phyloP scores from a whole-genome alignment of 1,140 invertebrate genomes.

The Halictus rubicundus region DNA sequence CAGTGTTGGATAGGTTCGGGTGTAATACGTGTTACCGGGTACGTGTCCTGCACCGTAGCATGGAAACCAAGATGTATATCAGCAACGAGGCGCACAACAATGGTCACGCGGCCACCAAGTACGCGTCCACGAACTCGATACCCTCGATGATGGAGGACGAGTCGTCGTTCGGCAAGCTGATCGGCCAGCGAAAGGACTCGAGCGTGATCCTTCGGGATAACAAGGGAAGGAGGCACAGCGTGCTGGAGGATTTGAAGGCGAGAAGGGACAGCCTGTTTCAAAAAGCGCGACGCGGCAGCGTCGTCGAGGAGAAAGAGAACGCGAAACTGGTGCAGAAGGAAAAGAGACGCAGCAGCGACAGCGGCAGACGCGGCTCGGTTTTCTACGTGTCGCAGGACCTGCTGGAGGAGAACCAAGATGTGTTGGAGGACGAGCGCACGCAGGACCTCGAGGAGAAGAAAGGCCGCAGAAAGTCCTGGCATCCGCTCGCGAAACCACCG shows the following conservation, averaged over 20 bases:
- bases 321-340: conserved; percentile 53
- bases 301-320: conserved; percentile 75
- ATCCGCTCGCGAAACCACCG: conserved; percentile 81
- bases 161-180: conserved; percentile 46
- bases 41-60: conserved; percentile 48
- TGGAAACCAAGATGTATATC: conserved; percentile 77
- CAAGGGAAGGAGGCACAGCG: conserved; percentile 71
- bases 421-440: conserved; percentile 67
- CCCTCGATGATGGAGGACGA: conserved; percentile 73
- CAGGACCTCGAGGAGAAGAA: conserved; percentile 80
- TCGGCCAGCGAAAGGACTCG: conserved; percentile 36
- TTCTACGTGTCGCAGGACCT: conserved; percentile 74
- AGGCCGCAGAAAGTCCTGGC: conserved; percentile 85
- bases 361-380: conserved; percentile 63
- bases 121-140: conserved; percentile 78
- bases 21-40: neutral
- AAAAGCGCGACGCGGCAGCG: conserved; percentile 71
- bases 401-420: conserved; percentile 75
- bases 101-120: conserved; percentile 66
- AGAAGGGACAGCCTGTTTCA: conserved; percentile 75
- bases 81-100: conserved; percentile 64
- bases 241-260: conserved; percentile 76
- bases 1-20: neutral
- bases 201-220: conserved; percentile 40
- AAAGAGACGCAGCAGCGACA: conserved; percentile 60